Conservation (phyloP, 2,113 vertebrate species). For the Myanophis thanlyinensis region DNA sequence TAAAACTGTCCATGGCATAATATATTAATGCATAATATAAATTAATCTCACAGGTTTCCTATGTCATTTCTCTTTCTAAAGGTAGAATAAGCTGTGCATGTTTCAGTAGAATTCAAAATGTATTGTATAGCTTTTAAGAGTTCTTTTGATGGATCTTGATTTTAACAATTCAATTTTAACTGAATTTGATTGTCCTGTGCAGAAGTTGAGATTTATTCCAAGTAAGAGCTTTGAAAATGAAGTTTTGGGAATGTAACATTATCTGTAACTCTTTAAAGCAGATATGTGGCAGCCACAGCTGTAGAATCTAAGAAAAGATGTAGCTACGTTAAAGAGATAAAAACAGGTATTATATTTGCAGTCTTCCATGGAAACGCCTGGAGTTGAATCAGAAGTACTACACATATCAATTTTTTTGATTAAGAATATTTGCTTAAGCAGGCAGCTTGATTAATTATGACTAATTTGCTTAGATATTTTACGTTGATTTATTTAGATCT, state of each 20-base stretch:
- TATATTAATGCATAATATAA: not conserved
- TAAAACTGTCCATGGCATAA: not conserved
- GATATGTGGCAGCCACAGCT: not conserved
- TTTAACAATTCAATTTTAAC: not conserved
- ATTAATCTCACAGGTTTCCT: not conserved
- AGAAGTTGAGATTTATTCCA: not conserved
- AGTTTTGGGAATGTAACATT: not conserved
- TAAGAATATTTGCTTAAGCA: not conserved
- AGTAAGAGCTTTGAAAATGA: not conserved
- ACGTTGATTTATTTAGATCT: not conserved
- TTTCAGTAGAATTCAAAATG: not conserved
- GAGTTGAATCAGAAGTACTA: not conserved
- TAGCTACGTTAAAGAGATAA: not conserved
- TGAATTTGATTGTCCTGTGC: not conserved
- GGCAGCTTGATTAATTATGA: not conserved
- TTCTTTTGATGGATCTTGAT: not conserved
- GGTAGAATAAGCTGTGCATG: not conserved
- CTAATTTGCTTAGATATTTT: not conserved
- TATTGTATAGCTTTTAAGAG: not conserved
- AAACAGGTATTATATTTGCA: not conserved
- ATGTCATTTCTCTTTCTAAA: not conserved
- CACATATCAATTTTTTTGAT: not conserved
- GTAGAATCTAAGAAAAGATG: not conserved
- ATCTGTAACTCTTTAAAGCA: not conserved
- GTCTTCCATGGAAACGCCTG: not conserved